Conservation (phyloP, 2,888 invertebrate species). For the Drosophila crucigera region DNA sequence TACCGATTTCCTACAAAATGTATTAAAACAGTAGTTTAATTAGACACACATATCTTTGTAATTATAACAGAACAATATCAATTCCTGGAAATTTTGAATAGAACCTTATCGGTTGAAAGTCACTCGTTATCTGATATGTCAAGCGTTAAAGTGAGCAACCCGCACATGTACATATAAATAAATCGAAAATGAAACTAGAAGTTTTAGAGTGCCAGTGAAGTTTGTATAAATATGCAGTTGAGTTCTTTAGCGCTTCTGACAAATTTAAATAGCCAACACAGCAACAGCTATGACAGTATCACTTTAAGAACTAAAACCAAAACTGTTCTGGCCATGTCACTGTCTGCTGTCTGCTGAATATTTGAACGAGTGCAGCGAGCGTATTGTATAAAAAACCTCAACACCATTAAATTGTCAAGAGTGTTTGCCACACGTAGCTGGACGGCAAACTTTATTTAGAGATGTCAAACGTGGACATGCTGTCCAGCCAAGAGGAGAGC, state of each 20-base stretch:
- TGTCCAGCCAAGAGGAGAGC: constrained; percentile 23
- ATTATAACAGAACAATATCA: not conserved
- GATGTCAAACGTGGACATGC: constrained; percentile 67
- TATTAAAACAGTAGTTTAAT: not conserved
- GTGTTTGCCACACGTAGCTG: constrained; percentile 58
- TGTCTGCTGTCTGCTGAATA: constrained; percentile 60
- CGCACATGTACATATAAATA: not conserved
- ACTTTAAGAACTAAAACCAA: constrained; percentile 35
- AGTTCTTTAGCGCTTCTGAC: not conserved
- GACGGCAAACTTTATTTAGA: constrained; percentile 78
- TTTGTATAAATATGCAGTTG: not conserved
- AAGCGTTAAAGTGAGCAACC: not conserved
- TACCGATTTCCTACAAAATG: not conserved
- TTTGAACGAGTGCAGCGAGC: constrained; percentile 60
- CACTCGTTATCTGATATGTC: not conserved
- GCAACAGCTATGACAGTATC: not conserved
- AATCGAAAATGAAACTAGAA: not conserved
- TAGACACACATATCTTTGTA: not conserved
- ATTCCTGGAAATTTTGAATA: not conserved
- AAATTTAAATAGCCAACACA: constrained; percentile 6
- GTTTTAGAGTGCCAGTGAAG: not conserved
- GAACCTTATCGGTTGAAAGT: not conserved
- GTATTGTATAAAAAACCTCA: constrained; percentile 78
- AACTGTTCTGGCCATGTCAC: constrained; percentile 45
- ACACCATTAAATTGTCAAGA: constrained; percentile 76